Evolutionary conservation across 2,888 invertebrate genomes (phyloP).

Genomic region (Drosophila longiperda): DNA sequence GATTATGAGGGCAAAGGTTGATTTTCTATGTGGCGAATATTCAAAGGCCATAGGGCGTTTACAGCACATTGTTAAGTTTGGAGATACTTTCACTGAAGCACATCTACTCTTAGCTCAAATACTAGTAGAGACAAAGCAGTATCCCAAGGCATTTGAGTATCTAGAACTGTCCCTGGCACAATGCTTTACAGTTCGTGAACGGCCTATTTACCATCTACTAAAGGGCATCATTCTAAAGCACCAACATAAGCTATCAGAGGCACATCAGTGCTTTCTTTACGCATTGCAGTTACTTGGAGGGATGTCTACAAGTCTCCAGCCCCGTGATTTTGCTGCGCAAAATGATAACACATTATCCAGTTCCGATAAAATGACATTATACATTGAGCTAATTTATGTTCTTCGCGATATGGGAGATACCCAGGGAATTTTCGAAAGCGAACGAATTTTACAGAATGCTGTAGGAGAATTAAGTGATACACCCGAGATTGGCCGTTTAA

Average conservation of each 20-base stretch:
- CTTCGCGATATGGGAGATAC: slow-evolving; percentile 63
- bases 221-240: slow-evolving; percentile 93
- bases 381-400: slow-evolving; percentile 92
- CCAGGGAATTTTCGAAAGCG: slow-evolving; percentile 89
- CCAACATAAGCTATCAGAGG: slow-evolving; percentile 89
- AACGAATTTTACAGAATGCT: slow-evolving; percentile 90
- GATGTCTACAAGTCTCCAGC: slow-evolving; percentile 33
- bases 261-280: slow-evolving; percentile 90
- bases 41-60: slow-evolving; percentile 90
- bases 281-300: slow-evolving; percentile 89
- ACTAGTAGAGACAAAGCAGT: slow-evolving; percentile 89
- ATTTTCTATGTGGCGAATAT: slow-evolving; percentile 92
- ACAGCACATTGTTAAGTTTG: slow-evolving; percentile 90
- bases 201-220: slow-evolving; percentile 95
- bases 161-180: slow-evolving; percentile 96
- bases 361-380: slow-evolving; percentile 93
- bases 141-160: slow-evolving; percentile 92
- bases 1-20: slow-evolving; percentile 91
- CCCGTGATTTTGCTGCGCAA: slow-evolving; percentile 18
- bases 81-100: slow-evolving; percentile 92
- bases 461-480: slow-evolving; percentile 90
- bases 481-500: slow-evolving; percentile 93
- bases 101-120: slow-evolving; percentile 95
- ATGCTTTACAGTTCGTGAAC: slow-evolving; percentile 96
- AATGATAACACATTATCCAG: slow-evolving; percentile 85